phyloP scores from a whole-genome alignment of 1,140 invertebrate species.

The Drosophila kepulauana region DNA sequence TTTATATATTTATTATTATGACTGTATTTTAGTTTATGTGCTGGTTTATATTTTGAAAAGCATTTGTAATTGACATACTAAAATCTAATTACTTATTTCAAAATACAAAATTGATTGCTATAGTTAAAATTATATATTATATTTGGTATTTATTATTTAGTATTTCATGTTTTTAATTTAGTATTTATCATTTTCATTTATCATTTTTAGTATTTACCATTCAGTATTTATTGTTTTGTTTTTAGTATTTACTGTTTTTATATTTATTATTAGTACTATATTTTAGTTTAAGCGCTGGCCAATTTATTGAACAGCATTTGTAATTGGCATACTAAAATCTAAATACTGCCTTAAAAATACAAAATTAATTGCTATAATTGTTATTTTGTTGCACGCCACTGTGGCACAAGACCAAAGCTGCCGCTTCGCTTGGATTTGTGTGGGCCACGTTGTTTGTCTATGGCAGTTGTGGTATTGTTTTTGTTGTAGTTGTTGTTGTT shows the following conservation, averaged over 20 bases:
- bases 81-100: background rate
- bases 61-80: background rate
- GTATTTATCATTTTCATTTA: no score
- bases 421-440: conserved; percentile 50
- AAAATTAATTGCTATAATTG: background rate
- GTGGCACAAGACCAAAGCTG: conserved; percentile 52
- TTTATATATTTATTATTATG: background rate
- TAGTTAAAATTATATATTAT: background rate
- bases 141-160: no score
- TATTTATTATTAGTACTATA: background rate
- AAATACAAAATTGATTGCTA: background rate
- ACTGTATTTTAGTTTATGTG: background rate
- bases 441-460: conserved; percentile 63
- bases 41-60: background rate
- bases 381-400: conserved; percentile 18
- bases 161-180: no score
- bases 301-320: background rate
- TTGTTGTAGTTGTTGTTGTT: conserved; percentile 18
- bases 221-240: no score
- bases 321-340: background rate
- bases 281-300: background rate
- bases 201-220: no score
- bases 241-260: background rate
- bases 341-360: background rate
- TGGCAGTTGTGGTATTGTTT: conserved; percentile 18